Percentiles rank a stretch among this genome's conserved stretches.
Conservation (phyloP, 2,113 vertebrate species). For the Nannobrachium achirus region DNA sequence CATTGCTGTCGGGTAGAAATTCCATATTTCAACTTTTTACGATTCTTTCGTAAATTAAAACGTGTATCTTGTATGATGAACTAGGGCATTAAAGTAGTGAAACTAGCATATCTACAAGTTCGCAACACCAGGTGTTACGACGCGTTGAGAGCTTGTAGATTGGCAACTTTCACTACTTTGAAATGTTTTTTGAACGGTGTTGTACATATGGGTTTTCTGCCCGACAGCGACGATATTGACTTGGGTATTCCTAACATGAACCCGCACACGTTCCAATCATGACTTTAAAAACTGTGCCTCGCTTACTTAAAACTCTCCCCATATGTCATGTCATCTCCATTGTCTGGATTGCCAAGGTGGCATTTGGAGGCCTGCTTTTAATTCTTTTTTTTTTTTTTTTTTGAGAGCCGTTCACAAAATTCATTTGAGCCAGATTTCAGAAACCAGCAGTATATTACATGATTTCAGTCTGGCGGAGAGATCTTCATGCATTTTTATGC, state of each 20-base stretch:
- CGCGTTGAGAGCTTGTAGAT: too few relatives aligned
- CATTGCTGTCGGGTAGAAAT: too few relatives aligned
- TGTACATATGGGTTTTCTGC: too few relatives aligned
- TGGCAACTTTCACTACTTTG: too few relatives aligned
- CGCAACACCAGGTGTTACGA: too few relatives aligned
- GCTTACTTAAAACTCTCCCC: conserved; percentile 56
- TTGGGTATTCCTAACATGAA: conserved; percentile 45
- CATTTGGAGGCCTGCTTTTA: conserved; percentile 31
- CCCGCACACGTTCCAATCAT: conserved; percentile 46
- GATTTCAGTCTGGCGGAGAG: conserved; percentile 46
- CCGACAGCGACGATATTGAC: conserved; percentile 1
- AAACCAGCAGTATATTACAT: conserved; percentile 45
- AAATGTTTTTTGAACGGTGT: too few relatives aligned
- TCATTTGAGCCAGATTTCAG: conserved; percentile 44
- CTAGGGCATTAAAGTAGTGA: too few relatives aligned
- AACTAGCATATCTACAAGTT: too few relatives aligned
- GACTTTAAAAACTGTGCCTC: conserved; percentile 54
- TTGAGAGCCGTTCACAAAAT: conserved; percentile 32
- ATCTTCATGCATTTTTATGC: conserved; percentile 48
- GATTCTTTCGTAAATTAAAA: too few relatives aligned
- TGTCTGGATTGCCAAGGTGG: conserved; percentile 53
- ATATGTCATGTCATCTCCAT: conserved; percentile 59
- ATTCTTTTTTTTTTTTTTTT: conserved; percentile 21
- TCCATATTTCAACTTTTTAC: too few relatives aligned
- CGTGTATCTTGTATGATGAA: too few relatives aligned